Conservation (phyloP, 2,797 vertebrate genomes). For the Macroramphosus scolopax region DNA sequence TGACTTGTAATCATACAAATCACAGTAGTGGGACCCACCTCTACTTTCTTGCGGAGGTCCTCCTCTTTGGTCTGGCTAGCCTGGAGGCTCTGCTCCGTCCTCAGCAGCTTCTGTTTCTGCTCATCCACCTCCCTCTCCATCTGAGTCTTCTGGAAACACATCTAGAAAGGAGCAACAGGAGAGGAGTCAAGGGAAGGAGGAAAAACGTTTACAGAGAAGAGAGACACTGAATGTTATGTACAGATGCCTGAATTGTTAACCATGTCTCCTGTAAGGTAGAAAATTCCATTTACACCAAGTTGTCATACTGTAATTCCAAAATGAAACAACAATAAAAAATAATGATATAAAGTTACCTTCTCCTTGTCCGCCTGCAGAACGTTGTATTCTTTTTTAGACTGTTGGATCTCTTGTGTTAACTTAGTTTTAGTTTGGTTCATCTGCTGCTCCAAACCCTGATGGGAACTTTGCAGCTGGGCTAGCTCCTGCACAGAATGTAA, state of each 20-base stretch:
- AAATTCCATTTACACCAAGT: too few species aligned
- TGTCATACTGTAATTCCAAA: too few species aligned
- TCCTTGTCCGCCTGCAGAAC: constrained; percentile 82
- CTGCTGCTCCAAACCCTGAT: constrained; percentile 83
- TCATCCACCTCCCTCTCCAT: constrained; percentile 78
- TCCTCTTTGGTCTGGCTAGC: constrained; percentile 76
- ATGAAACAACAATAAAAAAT: too few species aligned
- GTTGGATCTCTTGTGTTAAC: constrained; percentile 86
- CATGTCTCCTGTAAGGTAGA: too few species aligned
- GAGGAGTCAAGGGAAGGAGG: neutral
- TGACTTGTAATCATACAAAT: too few species aligned
- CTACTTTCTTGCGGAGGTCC: constrained; percentile 78
- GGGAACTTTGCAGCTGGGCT: constrained; percentile 77
- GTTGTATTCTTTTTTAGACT: constrained; percentile 81
- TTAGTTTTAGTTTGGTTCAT: constrained; percentile 79
- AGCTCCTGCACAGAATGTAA: constrained; percentile 77
- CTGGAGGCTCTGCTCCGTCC: constrained; percentile 79
- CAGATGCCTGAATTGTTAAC: too few species aligned
- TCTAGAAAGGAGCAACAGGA: constrained; percentile 61
- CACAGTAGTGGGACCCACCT: constrained; percentile 69
- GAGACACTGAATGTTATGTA: too few species aligned
- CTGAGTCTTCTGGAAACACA: constrained; percentile 70
- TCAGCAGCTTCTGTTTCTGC: constrained; percentile 79
- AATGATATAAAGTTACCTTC: constrained; percentile 73
- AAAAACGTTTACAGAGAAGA: neutral